phyloP scores from a whole-genome alignment of 2,888 invertebrate genomes.

The Zootermopsis nevadensis region DNA sequence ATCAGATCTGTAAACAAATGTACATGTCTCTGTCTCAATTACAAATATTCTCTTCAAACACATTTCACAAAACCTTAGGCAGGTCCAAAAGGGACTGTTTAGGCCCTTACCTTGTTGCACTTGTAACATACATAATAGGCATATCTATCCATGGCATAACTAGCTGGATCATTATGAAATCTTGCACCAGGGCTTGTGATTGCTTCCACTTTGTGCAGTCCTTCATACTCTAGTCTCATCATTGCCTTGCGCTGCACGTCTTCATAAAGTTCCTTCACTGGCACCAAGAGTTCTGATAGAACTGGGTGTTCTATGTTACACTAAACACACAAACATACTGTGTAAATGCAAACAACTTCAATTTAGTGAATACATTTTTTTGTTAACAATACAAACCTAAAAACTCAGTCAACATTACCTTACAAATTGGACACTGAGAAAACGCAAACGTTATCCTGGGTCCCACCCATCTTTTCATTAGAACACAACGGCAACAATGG shows the following conservation, averaged over 20 bases:
- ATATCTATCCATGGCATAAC: conserved; percentile 96
- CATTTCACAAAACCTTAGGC: too few species aligned
- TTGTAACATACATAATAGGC: conserved; percentile 98
- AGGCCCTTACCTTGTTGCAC: conserved; percentile 78
- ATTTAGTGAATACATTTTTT: neutral
- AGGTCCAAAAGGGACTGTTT: too few species aligned
- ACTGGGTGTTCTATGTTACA: conserved; percentile 86
- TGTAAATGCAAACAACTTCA: neutral
- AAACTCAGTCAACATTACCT: conserved; percentile 61
- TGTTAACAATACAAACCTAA: neutral
- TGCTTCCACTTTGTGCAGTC: conserved; percentile 80
- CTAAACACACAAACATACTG: conserved; percentile 60
- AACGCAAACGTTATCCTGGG: conserved; percentile 97
- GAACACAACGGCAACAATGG: conserved; percentile 88
- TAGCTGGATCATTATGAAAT: conserved; percentile 83
- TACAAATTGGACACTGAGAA: conserved; percentile 96
- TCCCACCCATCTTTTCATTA: conserved; percentile 91
- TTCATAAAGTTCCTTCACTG: conserved; percentile 83
- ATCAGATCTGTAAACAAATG: too few species aligned
- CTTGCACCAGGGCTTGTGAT: conserved; percentile 74
- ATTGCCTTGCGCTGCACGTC: conserved; percentile 94
- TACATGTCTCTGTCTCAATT: too few species aligned
- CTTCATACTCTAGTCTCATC: conserved; percentile 97
- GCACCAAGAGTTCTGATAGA: conserved; percentile 80
- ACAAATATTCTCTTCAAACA: too few species aligned